Evolutionary conservation across 1,140 invertebrate genomes (phyloP).

Genomic region (Plutomurus gul): DNA sequence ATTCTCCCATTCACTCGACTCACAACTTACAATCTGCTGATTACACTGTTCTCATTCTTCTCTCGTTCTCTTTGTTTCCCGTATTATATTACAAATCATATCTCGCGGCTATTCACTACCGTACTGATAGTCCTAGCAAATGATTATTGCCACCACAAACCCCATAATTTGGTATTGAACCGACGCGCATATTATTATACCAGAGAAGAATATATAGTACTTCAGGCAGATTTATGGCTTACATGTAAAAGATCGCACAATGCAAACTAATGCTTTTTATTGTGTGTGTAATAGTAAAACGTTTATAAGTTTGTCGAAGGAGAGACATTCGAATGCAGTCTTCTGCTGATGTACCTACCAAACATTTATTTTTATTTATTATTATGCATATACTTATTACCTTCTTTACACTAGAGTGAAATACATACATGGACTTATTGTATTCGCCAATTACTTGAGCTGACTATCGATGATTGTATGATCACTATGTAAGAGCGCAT

Average conservation of each 20-base stretch:
- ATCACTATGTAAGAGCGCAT: background rate
- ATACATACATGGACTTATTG: background rate
- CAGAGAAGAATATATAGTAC: no score
- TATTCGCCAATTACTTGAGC: background rate
- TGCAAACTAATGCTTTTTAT: no score
- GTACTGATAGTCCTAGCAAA: background rate
- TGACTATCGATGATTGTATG: background rate
- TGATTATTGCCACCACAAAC: background rate
- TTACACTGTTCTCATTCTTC: constrained; percentile 20
- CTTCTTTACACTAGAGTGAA: no score
- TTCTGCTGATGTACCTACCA: no score
- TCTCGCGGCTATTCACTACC: background rate
- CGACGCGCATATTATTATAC: background rate
- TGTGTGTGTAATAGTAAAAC: no score
- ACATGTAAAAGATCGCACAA: no score
- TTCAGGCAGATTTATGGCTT: no score
- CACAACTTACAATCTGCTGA: background rate
- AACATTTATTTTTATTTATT: no score
- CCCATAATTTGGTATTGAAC: background rate
- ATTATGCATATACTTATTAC: no score
- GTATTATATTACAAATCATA: background rate
- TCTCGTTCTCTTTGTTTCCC: background rate
- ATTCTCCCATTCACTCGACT: constrained; percentile 6
- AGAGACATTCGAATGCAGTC: no score
- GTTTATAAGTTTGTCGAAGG: no score